Evolutionary conservation across 2,888 invertebrate genomes (phyloP), one percentile per base, ranked within the genome.

Genomic region (Cosmia trapezina): DNA sequence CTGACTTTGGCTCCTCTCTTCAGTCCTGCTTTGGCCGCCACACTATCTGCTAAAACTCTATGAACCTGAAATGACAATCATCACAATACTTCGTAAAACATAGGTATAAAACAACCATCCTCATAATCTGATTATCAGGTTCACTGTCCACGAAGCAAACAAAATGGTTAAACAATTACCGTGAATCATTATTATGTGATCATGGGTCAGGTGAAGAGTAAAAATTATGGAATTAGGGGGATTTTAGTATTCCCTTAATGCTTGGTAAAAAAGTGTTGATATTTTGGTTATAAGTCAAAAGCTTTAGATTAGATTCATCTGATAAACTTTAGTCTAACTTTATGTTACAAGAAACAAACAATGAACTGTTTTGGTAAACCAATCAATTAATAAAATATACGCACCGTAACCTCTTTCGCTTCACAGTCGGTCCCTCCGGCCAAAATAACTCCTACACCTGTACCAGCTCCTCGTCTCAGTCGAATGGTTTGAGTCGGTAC

Each of bases 401-500:
- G 95, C 93, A 98, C 98, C 89, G 98, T 98, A 83, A 99, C 98
- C 93, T 98, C 98, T 95, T 98, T 99, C 88, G 98, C 97, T 96
- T 99, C 99, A 91, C 98, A 98, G 92, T 99, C 99, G 28, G 97
- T 97, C 67, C 99, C 99, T 74, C 99, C 99, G 67, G 98, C 98
- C 85, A 99, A 95, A 60, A 98, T 98, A 76, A 99, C 98, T 59
- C 99, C 99, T 76, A 99, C 97, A 89, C 98, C 98, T 37, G 98
- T 90, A 63, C 94, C 95, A 78, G 91, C 91, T 54, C 95, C 96
- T 68, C 94, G 93, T 84, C 91, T 92, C 53, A 96, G 89, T 57
- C 93, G 90, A 78, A 96, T 91, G 33, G 86, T 89, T 81, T 93
- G 90, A 65, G 94, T 93, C 60, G 90, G 82, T 70, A 89, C 84